phyloP scores from a whole-genome alignment of 2,888 invertebrate genomes.

The Tyria jacobaeae region DNA sequence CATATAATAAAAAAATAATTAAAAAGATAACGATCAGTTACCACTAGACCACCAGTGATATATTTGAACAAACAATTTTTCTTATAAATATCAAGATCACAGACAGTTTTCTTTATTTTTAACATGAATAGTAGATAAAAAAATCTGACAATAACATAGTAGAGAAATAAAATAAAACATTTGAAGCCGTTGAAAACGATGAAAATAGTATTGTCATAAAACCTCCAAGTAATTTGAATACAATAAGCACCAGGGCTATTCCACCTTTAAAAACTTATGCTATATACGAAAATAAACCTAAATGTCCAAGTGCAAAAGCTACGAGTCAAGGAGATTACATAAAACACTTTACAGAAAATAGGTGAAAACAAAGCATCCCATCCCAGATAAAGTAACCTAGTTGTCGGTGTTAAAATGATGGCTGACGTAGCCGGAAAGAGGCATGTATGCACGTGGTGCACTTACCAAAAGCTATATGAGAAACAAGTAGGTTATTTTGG shows the following conservation, averaged over 20 bases:
- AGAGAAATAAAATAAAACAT: too few species aligned
- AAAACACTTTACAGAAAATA: constrained; percentile 51
- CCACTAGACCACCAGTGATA: too few species aligned
- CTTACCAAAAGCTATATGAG: neutral
- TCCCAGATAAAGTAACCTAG: constrained; percentile 49
- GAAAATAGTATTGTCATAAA: neutral
- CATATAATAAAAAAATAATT: too few species aligned
- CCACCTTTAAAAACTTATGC: neutral
- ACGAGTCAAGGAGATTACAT: constrained; percentile 35
- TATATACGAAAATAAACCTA: constrained; percentile 7
- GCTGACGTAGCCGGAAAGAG: constrained; percentile 39
- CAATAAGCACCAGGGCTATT: too few species aligned
- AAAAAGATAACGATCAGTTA: too few species aligned
- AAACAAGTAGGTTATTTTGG: constrained; percentile 3
- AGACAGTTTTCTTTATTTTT: too few species aligned
- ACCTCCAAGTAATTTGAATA: neutral
- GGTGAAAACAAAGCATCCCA: constrained; percentile 54
- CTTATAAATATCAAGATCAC: too few species aligned
- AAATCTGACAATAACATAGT: too few species aligned
- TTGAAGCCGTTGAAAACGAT: neutral
- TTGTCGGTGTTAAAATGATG: constrained; percentile 42
- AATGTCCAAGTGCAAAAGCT: constrained; percentile 19
- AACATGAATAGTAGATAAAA: too few species aligned
- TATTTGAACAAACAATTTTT: too few species aligned
- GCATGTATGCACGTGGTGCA: neutral